A percentile compares a stretch with the other conserved stretches of the same genome.
These are phyloP conservation scores for Siniperca obscura DNA, from an alignment of 2,797 vertebrate genomes.

Conservation along the genomic window DNA sequence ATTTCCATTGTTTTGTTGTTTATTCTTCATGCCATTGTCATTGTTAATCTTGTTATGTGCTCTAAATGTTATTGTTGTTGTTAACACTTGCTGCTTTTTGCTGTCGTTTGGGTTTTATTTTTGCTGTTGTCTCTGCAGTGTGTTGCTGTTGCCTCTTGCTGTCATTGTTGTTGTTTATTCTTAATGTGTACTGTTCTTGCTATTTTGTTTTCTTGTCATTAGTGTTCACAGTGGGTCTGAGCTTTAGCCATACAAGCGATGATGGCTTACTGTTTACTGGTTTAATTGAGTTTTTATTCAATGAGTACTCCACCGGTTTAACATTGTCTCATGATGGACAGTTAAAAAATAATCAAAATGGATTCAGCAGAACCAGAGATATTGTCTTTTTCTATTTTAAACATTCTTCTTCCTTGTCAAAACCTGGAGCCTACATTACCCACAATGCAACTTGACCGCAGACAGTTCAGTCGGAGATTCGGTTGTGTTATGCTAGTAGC, in stretches of 20 bases:
- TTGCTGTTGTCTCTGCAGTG: slow-evolving; percentile 5
- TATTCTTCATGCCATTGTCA: slow-evolving; percentile 17
- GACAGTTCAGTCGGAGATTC: neutral
- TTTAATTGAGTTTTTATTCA: neutral
- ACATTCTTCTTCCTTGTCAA: neutral
- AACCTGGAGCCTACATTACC: neutral
- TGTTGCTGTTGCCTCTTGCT: slow-evolving; percentile 6
- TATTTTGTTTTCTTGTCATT: neutral
- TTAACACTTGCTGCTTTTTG: slow-evolving; percentile 18
- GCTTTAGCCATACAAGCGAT: neutral
- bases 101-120: slow-evolving; percentile 12
- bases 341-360: neutral
- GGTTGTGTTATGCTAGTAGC: neutral
- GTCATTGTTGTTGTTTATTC: slow-evolving; percentile 2
- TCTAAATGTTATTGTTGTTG: neutral
- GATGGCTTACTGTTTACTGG: neutral
- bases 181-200: slow-evolving; percentile 3
- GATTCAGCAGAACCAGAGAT: too few relatives aligned
- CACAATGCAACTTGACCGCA: neutral
- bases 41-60: slow-evolving; percentile 2
- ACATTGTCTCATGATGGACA: neutral
- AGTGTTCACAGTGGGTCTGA: neutral
- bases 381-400: neutral
- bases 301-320: neutral
- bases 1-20: slow-evolving; percentile 34